Percentiles rank a stretch among this genome's conserved stretches.
Conservation (phyloP, 2,888 invertebrate genomes). For the Callinectes sapidus region DNA sequence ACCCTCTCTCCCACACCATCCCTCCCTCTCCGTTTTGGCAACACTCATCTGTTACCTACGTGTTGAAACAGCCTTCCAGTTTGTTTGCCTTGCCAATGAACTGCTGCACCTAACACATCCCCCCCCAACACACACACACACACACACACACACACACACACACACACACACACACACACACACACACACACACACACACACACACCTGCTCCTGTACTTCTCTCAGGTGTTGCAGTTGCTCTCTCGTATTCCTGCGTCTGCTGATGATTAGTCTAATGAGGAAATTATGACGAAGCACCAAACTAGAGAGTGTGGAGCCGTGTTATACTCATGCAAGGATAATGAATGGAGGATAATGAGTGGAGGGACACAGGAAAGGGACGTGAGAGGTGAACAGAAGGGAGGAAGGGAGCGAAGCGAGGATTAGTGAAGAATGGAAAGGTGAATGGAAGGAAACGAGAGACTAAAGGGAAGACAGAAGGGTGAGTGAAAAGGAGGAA, state of each 20-base stretch:
- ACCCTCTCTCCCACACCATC: not conserved
- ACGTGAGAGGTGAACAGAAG: too few relatives aligned
- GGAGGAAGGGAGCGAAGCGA: too few relatives aligned
- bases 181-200: not conserved
- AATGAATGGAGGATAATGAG: too few relatives aligned
- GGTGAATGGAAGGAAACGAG: too few relatives aligned
- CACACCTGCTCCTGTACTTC: not conserved
- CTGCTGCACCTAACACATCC: not conserved
- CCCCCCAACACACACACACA: not conserved
- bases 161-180: too few relatives aligned
- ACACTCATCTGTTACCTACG: not conserved
- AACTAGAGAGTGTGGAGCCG: too few relatives aligned
- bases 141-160: not conserved
- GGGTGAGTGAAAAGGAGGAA: too few relatives aligned
- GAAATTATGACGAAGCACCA: not conserved
- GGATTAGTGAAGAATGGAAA: too few relatives aligned
- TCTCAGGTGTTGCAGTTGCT: not conserved
- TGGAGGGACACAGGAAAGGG: too few relatives aligned
- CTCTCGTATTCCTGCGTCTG: not conserved
- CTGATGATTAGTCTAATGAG: not conserved
- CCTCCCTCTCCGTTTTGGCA: not conserved
- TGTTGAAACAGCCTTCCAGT: slow-evolving; percentile 2
- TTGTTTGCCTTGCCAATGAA: not conserved
- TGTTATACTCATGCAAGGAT: too few relatives aligned
- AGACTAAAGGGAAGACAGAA: too few relatives aligned